These are phyloP conservation scores for Crocodylus rhombifer DNA, from an alignment of 2,797 vertebrate species.

Conservation along the genomic window DNA sequence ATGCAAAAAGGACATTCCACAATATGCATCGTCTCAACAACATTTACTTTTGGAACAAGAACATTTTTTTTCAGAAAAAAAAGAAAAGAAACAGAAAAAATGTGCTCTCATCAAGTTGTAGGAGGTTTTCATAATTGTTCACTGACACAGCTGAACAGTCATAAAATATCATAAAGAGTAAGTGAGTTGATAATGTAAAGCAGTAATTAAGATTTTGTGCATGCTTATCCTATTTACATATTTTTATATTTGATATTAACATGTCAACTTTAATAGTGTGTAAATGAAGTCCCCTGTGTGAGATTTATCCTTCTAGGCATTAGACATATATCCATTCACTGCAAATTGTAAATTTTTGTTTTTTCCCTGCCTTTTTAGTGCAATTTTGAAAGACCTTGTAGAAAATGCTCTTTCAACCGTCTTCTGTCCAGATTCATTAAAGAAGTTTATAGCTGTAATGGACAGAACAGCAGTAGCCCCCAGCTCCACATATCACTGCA, in stretches of 20 bases:
- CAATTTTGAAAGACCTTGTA: constrained; percentile 32
- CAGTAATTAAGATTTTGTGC: constrained; percentile 79
- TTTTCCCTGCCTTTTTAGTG: constrained; percentile 34
- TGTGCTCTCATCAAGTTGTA: constrained; percentile 37
- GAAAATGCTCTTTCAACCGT: constrained; percentile 9
- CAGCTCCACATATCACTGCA: constrained; percentile 17
- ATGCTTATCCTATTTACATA: constrained; percentile 81
- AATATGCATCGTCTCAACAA: constrained; percentile 14
- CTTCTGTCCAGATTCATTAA: constrained; percentile 32
- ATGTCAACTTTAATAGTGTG: constrained; percentile 72
- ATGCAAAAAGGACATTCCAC: constrained; percentile 59
- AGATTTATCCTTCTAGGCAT: constrained; percentile 51
- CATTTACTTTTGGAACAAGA: constrained; percentile 14
- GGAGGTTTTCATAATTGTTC: constrained; percentile 73
- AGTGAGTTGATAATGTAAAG: constrained; percentile 81
- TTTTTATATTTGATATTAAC: constrained; percentile 81
- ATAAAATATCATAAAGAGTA: constrained; percentile 78
- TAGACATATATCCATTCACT: constrained; percentile 40
- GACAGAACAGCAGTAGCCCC: constrained; percentile 7
- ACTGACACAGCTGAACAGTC: constrained; percentile 78
- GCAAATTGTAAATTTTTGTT: constrained; percentile 21
- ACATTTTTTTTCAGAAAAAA: constrained; percentile 11
- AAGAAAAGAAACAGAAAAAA: not conserved
- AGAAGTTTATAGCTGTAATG: constrained; percentile 36
- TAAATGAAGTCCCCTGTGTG: constrained; percentile 65